phyloP scores from a whole-genome alignment of 2,113 vertebrate genomes.

The Eulemur rufifrons region DNA sequence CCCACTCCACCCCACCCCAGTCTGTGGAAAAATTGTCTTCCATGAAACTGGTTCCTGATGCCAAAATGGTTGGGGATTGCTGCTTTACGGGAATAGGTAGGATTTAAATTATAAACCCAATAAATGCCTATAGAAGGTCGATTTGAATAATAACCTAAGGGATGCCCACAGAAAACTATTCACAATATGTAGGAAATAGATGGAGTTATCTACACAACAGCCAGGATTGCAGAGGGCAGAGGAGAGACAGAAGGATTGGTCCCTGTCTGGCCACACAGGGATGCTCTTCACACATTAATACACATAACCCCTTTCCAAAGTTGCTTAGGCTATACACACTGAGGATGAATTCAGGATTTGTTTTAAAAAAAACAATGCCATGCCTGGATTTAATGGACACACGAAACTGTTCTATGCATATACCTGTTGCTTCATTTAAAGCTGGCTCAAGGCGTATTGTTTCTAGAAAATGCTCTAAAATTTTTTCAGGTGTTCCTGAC shows the following conservation, averaged over 20 bases:
- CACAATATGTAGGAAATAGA: background rate
- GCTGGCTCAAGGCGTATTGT: conserved; percentile 95
- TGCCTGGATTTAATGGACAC: background rate
- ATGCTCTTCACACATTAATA: background rate
- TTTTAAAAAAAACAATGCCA: background rate
- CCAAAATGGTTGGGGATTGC: too few relatives aligned
- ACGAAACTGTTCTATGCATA: background rate
- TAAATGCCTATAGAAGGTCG: background rate
- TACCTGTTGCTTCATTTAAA: conserved; percentile 91
- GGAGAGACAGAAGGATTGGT: background rate
- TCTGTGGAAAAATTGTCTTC: too few relatives aligned
- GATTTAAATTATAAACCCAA: background rate
- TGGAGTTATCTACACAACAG: background rate
- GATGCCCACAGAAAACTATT: background rate
- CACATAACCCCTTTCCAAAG: background rate
- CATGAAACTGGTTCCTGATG: too few relatives aligned
- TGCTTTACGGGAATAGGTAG: background rate
- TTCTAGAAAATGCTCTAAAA: conserved; percentile 98
- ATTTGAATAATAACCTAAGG: background rate
- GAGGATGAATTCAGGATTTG: background rate
- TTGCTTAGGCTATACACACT: background rate
- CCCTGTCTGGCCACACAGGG: background rate
- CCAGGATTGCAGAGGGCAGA: background rate
- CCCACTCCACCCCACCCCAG: too few relatives aligned
- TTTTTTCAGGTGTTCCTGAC: conserved; percentile 98